Evolutionary conservation across 2,797 vertebrate genomes (phyloP), one percentile per base, ranked within the genome.

Genomic region (Acropternis orthonyx): DNA sequence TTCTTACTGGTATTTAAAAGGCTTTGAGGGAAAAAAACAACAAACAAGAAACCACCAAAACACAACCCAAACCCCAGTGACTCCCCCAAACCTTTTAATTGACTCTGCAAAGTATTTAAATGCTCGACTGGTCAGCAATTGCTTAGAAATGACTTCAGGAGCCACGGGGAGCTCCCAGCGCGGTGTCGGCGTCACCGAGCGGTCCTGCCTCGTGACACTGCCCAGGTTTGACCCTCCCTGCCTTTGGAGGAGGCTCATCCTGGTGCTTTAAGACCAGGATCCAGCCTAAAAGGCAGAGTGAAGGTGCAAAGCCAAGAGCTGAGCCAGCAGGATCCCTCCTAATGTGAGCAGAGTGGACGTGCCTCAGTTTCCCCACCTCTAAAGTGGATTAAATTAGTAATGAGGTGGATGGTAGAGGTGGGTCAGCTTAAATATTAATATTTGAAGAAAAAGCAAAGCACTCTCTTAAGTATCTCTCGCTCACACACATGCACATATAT

Each of bases 141-240:
- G 75, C 74, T 52, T 56, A 72, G 41, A 97, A 96, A 97, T 97
- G 88, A 91, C 94, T 91, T 74, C 21, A 36, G 93, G 65, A 94
- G 65, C 95, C 49, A 36, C 1, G 0, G 95, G 80, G 91, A 85
- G 24, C 41, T 93, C 55, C 37, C 21, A 0, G 6, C 28, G 14
- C 2, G 62, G 55, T 37, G 34, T 46, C 12, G 3, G 71, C 7
- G 5, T 71, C 89, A 32, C 39, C 0, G 7, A 76, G 39, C 3
- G 0, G 49, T 87, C 85, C 59, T 77, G 56, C 72, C 41, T 74
- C 2, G 1, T 49, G 73, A 39, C 39, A 2, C 30, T 67, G 26
- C 65, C 39, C 4, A 18, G 24, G 78, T 13, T 19, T 9, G 34
- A 9, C 44, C 74, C 10, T 41, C 74, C 12, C 74, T 2, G 1